Base-by-base conservation (phyloP, 2,797 vertebrate genomes). In the Syndactyla subalaris region DNA sequence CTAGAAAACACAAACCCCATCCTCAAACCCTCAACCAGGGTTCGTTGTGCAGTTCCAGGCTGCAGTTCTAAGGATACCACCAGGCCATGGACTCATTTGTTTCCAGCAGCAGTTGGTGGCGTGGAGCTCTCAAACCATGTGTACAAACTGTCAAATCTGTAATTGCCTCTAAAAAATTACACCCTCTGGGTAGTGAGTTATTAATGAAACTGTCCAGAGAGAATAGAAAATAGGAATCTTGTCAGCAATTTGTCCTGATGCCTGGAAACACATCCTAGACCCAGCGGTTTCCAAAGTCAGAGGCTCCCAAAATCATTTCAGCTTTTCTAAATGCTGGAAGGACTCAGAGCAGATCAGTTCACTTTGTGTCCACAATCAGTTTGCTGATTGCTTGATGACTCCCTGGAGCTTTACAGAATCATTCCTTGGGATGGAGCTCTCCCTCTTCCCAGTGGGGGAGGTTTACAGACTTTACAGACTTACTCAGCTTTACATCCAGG, bases 111-210 rank as follows among this genome's bases (percentile, higher is more conserved):
- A 41, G 39, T 1, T 18, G 91, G 34, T 62, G 82, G 46, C 36
- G 55, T 3, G 23, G 59, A 2, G 5, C 75, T 75, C 34, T 68
- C 62, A 74, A 91, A 7, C 54, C 54, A 30, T 23, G 39, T 51
- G 24, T 45, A 54, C 27, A 12, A 10, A 19, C 41, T 73, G 46
- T 54, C 66, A 7, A 45, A 49, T 61, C 88, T 80, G 48, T n/a
- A 79, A 65, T 75, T 84, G 94, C 73, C 85, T 66, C 93, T 52
- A 39, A 36, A 96, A 57, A 81, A 72, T 36, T 85, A 54, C 74
- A 92, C 63, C 86, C 43, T 66, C 72, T 65, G 82, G 49, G 93
- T 82, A 72, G 41, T 3, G 66, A 89, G 59, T 59, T 81, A 57
- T 54, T 51, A 54, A 39, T 48, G 80, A 48, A 57, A 38, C 32